Percentiles rank a stretch among this genome's conserved stretches.
Evolutionary conservation across 1,140 invertebrate species (phyloP).

Genomic region (Heterodera schachtii): DNA sequence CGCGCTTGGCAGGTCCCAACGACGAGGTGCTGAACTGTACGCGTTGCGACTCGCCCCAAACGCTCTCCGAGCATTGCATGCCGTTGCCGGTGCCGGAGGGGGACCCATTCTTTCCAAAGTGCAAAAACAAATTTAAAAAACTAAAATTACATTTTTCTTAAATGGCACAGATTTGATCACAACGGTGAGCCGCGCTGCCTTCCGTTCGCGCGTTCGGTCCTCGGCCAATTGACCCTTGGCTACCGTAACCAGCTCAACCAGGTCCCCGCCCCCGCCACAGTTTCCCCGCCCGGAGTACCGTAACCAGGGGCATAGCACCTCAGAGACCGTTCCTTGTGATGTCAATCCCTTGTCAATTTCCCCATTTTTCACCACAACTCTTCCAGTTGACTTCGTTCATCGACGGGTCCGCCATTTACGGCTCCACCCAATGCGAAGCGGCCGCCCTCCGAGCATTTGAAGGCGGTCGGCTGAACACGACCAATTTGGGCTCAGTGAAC

Average conservation of each 20-base stretch:
- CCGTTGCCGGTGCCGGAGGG: slow-evolving; percentile 56
- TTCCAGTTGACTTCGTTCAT: slow-evolving; percentile 77
- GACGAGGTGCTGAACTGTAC: slow-evolving; percentile 65
- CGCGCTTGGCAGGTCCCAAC: slow-evolving; percentile 50
- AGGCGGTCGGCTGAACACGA: slow-evolving; percentile 56
- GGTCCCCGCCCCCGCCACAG: neutral
- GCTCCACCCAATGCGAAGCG: slow-evolving; percentile 78
- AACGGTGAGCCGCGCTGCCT: slow-evolving; percentile 82
- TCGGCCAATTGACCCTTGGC: slow-evolving; percentile 73
- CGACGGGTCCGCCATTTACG: slow-evolving; percentile 81
- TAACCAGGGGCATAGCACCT: no score
- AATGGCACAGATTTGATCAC: slow-evolving; percentile 67
- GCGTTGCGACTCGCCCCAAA: slow-evolving; percentile 61
- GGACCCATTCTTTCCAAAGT: slow-evolving; percentile 67
- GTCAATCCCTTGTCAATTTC: neutral
- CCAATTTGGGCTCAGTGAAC: slow-evolving; percentile 52
- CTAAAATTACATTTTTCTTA: neutral
- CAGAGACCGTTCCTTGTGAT: no score
- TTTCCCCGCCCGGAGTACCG: no score
- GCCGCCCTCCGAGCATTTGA: slow-evolving; percentile 71
- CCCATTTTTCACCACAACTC: neutral
- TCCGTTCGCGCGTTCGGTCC: slow-evolving; percentile 87
- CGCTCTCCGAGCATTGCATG: slow-evolving; percentile 63
- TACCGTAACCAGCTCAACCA: slow-evolving; percentile 41
- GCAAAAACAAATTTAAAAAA: neutral